Evolutionary conservation across 1,140 invertebrate genomes (phyloP), one percentile per base, ranked within the genome.

Genomic region (Andrena cerasifolii): DNA sequence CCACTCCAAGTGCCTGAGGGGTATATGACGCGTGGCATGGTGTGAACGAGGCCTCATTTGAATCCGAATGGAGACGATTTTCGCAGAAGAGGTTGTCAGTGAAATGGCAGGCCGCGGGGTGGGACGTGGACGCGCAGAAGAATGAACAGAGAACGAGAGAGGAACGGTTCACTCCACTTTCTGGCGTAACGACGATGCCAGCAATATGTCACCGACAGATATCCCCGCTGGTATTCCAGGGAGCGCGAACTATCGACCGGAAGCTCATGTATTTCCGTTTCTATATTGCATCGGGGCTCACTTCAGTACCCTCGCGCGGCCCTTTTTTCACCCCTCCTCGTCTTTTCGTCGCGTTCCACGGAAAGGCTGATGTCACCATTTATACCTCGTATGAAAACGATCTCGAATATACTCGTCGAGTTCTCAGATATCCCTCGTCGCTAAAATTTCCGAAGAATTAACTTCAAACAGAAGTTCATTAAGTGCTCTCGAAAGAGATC

Each of bases 11-110:
- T 80, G 84, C 86, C 82, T 73, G 83, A 84, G 81, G 86, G 88
- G 78, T 87, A 88, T 89, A 89, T 88, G 88, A 88, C 87, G 89
- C 89, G 86, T 90, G 87, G 88, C 86, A 84, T 84, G 84, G 87
- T 85, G 89, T 86, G 85, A 90, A 89, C 88, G 89, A 90, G 87
- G 85, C 72, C 90, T 91, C 89, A 91, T 91, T 91, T 91, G 90
- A 91, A 91, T 91, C 86, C 90, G 89, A 91, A 91, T 91, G 88
- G 89, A 88, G 88, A 88, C 88, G 89, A 89, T 91, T 88, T 88
- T 90, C 87, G 84, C 87, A 76, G 86, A 87, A 84, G 84, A 87
- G 86, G 78, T 71, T 74, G 88, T 84, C 83, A 84, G 85, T 83
- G 80, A 86, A 87, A 84, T 83, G 83, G 86, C 83, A 72, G 80